Evolutionary conservation across 2,888 invertebrate species (phyloP), one percentile per base, ranked within the genome.

Genomic region (Hirudinaria manillensis): DNA sequence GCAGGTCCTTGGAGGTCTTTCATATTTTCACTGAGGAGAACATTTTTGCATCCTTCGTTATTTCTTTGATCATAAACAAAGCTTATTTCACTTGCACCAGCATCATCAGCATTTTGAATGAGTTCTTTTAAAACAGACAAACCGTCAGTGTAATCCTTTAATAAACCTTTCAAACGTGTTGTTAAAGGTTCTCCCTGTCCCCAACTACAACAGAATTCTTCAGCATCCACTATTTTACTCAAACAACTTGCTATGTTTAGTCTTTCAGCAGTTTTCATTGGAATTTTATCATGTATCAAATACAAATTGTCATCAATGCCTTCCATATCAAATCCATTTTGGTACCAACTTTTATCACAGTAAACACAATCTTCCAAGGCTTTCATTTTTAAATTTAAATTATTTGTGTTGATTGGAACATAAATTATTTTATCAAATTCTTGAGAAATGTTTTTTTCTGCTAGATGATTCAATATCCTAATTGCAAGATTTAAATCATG

Each of bases 21-120:
- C 81, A 83, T 81, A 4, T 77, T 78, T 71, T 79, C 77, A 77
- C 80, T 78, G 19, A 82, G 74, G 45, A 82, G 77, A 32, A 78
- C 78, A 51, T 75, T 78, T 70, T 76, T 77, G 32, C 75, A 70
- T 66, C 80, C 76, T 29, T 74, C 56, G 74, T 82, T 81, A n/a
- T 78, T 75, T 74, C 83, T 73, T 56, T 82, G 80, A 74, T 83
- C 83, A 73, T 80, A 81, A 24, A 83, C 76, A 72, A 83, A 81
- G 10, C 78, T 77, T 4, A 83, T 80, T 32, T 79, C 79, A 27
- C 79, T 80, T 34, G 83, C 83, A 27, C 80, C 80, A 16, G 83
- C 82, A 78, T 82, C 82, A 76, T 83, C 83, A 21, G 82, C 82
- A 78, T 83, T 82, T 75, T 83, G 83, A 10, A 83, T 79, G 6